phyloP scores from a whole-genome alignment of 2,113 vertebrate genomes.

The Hippocampus barbouri region DNA sequence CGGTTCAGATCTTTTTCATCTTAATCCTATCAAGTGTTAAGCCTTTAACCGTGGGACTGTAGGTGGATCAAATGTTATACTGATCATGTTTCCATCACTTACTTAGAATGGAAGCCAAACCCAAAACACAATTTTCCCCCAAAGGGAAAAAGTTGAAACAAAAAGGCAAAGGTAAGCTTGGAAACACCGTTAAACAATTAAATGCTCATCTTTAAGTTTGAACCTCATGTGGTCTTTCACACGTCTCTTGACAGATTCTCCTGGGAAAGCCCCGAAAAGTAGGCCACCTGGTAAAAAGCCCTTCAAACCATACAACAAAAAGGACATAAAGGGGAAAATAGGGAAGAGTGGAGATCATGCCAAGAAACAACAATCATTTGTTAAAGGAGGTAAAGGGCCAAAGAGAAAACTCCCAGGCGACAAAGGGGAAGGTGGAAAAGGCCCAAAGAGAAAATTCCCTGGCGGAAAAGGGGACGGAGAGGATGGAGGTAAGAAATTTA shows the following conservation, averaged over 20 bases:
- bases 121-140: slow-evolving; percentile 53
- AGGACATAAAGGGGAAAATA: slow-evolving; percentile 38
- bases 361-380: slow-evolving; percentile 48
- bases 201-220: background rate
- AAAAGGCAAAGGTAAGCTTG: slow-evolving; percentile 67
- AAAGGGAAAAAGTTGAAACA: slow-evolving; percentile 60
- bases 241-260: slow-evolving; percentile 40
- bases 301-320: slow-evolving; percentile 57
- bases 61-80: too few species aligned
- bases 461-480: slow-evolving; percentile 2
- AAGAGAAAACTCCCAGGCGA: slow-evolving; percentile 34
- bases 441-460: too few species aligned
- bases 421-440: too few species aligned
- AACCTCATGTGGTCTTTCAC: background rate
- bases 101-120: slow-evolving; percentile 63
- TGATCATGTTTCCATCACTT: background rate
- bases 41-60: too few species aligned
- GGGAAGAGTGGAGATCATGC: slow-evolving; percentile 34
- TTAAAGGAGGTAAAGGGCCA: slow-evolving; percentile 26
- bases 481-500: background rate
- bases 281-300: slow-evolving; percentile 48
- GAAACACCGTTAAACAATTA: background rate
- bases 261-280: slow-evolving; percentile 50
- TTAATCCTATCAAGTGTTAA: background rate
- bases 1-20: background rate